Percentiles rank a stretch among this genome's conserved stretches.
Evolutionary conservation across 2,888 invertebrate species (phyloP).

Genomic region (Elgonia sp.): DNA sequence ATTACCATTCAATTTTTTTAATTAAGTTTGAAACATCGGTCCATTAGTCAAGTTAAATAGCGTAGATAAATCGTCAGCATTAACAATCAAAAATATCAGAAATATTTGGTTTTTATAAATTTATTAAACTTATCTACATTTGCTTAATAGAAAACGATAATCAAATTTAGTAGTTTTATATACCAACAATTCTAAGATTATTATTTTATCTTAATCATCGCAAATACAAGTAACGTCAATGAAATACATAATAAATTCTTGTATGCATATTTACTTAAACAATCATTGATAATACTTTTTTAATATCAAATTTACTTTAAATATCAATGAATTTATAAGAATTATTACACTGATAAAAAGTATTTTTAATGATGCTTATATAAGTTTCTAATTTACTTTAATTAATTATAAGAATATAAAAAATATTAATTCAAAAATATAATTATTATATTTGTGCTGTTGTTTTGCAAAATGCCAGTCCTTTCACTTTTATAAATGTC

Average conservation of each 20-base stretch:
- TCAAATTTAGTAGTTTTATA: conserved; percentile 17
- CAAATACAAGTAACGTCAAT: background rate
- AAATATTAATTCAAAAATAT: background rate
- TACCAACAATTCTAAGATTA: conserved; percentile 4
- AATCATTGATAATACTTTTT: background rate
- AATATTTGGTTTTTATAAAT: conserved; percentile 30
- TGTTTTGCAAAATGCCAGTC: background rate
- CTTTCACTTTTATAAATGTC: background rate
- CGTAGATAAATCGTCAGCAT: background rate
- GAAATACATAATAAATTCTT: background rate
- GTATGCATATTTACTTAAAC: background rate
- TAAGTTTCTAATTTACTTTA: too few species aligned
- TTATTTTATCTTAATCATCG: background rate
- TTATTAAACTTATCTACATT: conserved; percentile 29
- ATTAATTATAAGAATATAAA: background rate
- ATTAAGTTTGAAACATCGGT: too few species aligned
- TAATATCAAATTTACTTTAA: too few species aligned
- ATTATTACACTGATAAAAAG: too few species aligned
- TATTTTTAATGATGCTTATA: too few species aligned
- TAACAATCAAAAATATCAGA: background rate
- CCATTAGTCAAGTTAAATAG: too few species aligned
- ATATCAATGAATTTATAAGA: too few species aligned
- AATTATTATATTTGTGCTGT: background rate
- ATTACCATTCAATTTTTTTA: background rate
- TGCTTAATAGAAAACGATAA: conserved; percentile 23